phyloP scores from a whole-genome alignment of 2,113 vertebrate genomes.

The Malaclemys terrapin region DNA sequence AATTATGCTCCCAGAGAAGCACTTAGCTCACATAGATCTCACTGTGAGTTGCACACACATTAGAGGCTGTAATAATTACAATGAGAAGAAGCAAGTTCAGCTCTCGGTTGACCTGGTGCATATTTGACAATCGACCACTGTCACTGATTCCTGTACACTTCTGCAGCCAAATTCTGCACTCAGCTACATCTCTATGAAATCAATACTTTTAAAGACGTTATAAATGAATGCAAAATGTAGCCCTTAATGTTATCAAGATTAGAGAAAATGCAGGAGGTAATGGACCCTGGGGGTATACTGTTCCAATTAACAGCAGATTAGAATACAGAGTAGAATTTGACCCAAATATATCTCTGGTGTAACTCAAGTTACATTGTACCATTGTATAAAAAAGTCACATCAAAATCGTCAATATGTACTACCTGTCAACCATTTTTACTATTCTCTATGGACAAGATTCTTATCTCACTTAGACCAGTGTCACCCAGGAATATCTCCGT shows the following conservation, averaged over 20 bases:
- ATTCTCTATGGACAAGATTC: neutral
- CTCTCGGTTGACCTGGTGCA: neutral
- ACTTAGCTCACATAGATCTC: neutral
- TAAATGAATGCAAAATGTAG: neutral
- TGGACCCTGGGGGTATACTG: rapidly evolving
- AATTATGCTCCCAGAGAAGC: neutral
- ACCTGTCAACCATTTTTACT: neutral
- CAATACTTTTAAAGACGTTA: neutral
- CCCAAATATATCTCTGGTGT: neutral
- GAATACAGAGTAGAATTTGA: rapidly evolving
- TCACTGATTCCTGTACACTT: neutral
- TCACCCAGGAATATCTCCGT: too few relatives aligned
- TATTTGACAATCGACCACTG: too few relatives aligned
- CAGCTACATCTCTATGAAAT: rapidly evolving
- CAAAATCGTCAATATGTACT: rapidly evolving
- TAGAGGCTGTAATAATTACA: neutral
- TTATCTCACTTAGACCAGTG: neutral
- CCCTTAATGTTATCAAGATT: neutral
- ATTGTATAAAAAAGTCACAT: rapidly evolving
- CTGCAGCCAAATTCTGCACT: neutral
- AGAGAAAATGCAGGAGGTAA: neutral
- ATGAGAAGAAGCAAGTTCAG: neutral
- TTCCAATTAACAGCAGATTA: neutral
- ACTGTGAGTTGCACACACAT: neutral
- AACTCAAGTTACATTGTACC: neutral